These are phyloP conservation scores for Ammodytes dubius DNA, from an alignment of 2,113 vertebrate genomes.

Conservation along the genomic window DNA sequence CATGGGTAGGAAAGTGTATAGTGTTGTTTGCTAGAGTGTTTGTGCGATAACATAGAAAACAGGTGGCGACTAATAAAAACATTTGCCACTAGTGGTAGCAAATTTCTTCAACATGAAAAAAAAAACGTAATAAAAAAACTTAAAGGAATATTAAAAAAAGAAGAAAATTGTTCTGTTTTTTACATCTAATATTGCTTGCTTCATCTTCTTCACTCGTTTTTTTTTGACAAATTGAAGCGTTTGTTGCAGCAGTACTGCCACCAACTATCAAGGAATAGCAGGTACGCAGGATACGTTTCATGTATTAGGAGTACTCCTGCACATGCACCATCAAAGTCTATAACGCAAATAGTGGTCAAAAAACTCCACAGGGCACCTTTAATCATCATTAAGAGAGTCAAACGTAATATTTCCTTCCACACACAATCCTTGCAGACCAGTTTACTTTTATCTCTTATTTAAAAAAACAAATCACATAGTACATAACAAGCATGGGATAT, in stretches of 20 bases:
- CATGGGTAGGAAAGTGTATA: no score
- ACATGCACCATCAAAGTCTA: background rate
- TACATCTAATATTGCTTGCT: background rate
- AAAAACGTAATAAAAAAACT: no score
- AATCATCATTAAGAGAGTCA: background rate
- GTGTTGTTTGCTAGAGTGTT: no score
- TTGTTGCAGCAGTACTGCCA: background rate
- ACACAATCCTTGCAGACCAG: background rate
- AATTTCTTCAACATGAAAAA: no score
- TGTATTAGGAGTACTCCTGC: background rate
- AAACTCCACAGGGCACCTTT: slow-evolving; percentile 1
- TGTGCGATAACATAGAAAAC: no score
- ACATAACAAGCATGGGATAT: slow-evolving; percentile 18
- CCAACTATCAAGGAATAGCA: background rate
- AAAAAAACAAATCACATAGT: background rate
- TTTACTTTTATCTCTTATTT: background rate
- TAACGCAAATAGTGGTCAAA: background rate
- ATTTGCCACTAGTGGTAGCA: background rate
- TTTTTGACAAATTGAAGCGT: no score
- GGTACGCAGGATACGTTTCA: no score
- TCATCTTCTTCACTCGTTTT: background rate
- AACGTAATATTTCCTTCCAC: no score
- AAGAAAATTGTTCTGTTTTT: background rate
- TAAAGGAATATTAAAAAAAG: no score
- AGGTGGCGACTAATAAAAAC: background rate